Conservation (phyloP, 2,797 vertebrate genomes). For the Dendrocincla fuliginosa region DNA sequence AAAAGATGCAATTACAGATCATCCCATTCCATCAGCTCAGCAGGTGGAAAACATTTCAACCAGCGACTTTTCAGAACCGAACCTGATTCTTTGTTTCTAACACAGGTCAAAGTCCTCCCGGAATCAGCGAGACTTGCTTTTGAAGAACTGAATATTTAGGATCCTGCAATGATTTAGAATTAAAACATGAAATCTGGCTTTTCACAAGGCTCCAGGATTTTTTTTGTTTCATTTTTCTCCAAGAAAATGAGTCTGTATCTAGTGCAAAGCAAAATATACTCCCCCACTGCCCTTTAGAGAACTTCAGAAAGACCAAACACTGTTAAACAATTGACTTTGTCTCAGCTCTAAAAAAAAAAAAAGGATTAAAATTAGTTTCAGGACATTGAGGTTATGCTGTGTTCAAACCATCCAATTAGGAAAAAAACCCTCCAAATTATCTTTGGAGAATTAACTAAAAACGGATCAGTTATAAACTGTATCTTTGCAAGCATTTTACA, state of each 20-base stretch:
- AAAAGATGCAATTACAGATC: conserved; percentile 34
- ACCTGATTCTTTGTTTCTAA: background rate
- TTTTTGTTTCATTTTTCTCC: conserved; percentile 15
- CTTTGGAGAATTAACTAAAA: conserved; percentile 38
- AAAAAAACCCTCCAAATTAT: background rate
- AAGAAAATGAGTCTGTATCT: background rate
- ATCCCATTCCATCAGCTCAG: conserved; percentile 11
- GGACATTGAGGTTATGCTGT: conserved; percentile 23
- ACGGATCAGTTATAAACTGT: background rate
- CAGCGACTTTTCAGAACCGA: background rate
- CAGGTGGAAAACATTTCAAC: background rate
- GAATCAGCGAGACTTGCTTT: background rate
- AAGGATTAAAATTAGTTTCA: conserved; percentile 47
- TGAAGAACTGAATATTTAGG: background rate
- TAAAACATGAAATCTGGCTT: conserved; percentile 16
- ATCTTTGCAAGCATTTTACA: conserved; percentile 10
- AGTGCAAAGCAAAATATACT: conserved; percentile 54
- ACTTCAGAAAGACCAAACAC: conserved; percentile 14
- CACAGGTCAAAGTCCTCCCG: background rate
- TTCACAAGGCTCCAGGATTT: background rate
- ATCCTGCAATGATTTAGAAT: background rate
- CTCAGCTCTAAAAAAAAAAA: conserved; percentile 8
- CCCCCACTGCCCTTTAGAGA: background rate
- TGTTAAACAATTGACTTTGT: conserved; percentile 17
- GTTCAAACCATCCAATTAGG: conserved; percentile 31